A percentile compares a stretch with the other conserved stretches of the same genome.
These are phyloP conservation scores for Prenolepis imparis DNA, from an alignment of 2,888 invertebrate genomes.

Conservation along the genomic window DNA sequence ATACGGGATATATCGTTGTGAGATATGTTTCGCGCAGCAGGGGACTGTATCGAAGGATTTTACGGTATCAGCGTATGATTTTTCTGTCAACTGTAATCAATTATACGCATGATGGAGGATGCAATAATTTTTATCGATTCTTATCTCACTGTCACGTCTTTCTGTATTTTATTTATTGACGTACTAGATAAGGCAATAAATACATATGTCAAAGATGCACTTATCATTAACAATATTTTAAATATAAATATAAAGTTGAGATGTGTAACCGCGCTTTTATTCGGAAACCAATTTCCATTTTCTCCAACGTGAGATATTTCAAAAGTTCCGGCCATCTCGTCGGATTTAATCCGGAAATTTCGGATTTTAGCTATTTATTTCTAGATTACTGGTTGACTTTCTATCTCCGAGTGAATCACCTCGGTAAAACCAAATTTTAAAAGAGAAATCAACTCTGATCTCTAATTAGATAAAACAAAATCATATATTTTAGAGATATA, in stretches of 20 bases:
- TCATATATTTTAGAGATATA: no score
- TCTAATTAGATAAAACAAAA: neutral
- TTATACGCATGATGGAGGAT: neutral
- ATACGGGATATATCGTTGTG: neutral
- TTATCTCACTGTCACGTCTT: neutral
- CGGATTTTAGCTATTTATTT: slow-evolving; percentile 23
- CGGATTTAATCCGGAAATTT: slow-evolving; percentile 26
- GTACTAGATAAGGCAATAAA: neutral
- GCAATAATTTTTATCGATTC: slow-evolving; percentile 35
- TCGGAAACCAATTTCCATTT: slow-evolving; percentile 29
- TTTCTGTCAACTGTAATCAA: slow-evolving; percentile 38
- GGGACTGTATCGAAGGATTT: slow-evolving; percentile 1
- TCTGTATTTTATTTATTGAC: slow-evolving; percentile 15
- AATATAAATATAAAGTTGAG: neutral
- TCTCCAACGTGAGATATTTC: neutral
- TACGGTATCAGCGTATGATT: slow-evolving; percentile 24
- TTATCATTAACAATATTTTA: slow-evolving; percentile 14
- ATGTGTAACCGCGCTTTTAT: neutral
- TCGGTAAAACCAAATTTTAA: neutral
- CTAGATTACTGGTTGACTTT: neutral
- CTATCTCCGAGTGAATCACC: slow-evolving; percentile 1
- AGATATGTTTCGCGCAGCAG: slow-evolving; percentile 30
- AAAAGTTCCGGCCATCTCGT: neutral
- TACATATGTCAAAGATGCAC: neutral
- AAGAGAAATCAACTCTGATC: slow-evolving; percentile 19